Evolutionary conservation across 1,140 invertebrate genomes (phyloP).

Genomic region (Carposina sasakii): DNA sequence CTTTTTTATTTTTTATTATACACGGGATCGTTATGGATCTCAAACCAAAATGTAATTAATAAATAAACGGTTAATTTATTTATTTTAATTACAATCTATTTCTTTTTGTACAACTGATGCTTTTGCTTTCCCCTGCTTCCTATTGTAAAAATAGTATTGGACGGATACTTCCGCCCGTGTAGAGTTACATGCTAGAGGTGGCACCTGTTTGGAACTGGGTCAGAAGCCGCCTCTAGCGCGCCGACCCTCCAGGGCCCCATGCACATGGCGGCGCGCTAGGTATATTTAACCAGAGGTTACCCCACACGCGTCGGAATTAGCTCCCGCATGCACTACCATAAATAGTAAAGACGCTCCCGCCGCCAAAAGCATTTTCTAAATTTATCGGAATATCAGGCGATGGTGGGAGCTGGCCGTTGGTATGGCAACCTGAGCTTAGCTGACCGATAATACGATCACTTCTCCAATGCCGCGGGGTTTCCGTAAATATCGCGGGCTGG

Average conservation of each 20-base stretch:
- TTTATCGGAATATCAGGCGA: slow-evolving; percentile 41
- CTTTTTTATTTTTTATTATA: slow-evolving; percentile 70
- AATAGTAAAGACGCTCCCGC: slow-evolving; percentile 65
- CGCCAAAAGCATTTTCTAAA: slow-evolving; percentile 57
- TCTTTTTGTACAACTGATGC: slow-evolving; percentile 67
- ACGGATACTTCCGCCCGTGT: slow-evolving; percentile 10
- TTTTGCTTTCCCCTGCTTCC: slow-evolving; percentile 45
- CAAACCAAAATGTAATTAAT: slow-evolving; percentile 70
- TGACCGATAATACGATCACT: slow-evolving; percentile 19
- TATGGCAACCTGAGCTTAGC: slow-evolving; percentile 32
- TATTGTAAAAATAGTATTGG: not conserved
- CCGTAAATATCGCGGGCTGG: slow-evolving; percentile 43
- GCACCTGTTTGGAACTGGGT: slow-evolving; percentile 42
- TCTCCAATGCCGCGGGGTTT: slow-evolving; percentile 27
- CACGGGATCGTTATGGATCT: slow-evolving; percentile 69
- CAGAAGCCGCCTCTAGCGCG: slow-evolving; percentile 22
- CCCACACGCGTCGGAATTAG: slow-evolving; percentile 50
- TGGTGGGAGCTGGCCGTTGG: slow-evolving; percentile 24
- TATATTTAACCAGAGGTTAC: slow-evolving; percentile 36
- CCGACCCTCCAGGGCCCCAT: too few relatives aligned
- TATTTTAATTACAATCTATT: slow-evolving; percentile 70
- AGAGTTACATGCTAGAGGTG: slow-evolving; percentile 15
- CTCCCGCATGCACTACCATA: slow-evolving; percentile 56
- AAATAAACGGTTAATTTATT: slow-evolving; percentile 73
- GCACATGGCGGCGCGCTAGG: slow-evolving; percentile 10